Evolutionary conservation across 92 coral and sea anemone genomes (phyloP), one percentile per base, ranked within the genome.

Genomic region (Zoanthus solanderi): DNA sequence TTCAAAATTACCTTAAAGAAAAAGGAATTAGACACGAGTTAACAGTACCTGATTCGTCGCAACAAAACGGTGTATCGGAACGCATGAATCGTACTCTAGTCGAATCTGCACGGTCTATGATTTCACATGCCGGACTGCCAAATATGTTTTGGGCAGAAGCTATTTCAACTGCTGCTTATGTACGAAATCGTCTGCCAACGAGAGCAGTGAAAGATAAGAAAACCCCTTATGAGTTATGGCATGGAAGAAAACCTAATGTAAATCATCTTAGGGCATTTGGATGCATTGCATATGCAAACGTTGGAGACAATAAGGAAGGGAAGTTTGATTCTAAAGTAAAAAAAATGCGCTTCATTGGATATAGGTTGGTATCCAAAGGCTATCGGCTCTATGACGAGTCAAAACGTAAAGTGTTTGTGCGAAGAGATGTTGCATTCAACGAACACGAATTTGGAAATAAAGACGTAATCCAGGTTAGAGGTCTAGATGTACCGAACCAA

Each of bases 81-180:
- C 88, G 87, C 32, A 91, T 91, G 86, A 91, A 87, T 75, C 87
- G 90, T 31, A 88, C 87, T 54, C 83, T 86, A 76, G 74, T 83
- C 28, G 89, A 88, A 83, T 89, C 91, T 45, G 94, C 92, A 71
- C 87, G 89, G n/a, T 89, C 92, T 11, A 89, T 92, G 91, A 58
- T 92, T 45, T 79, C 87, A 17, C 92, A 92, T 76, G 90, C 91
- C 16, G 86, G 68, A 53, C 57, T 92, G 50, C 84, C 90, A 75
- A 86, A 85, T 56, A 78, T 60, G 54, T 83, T 83, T 61, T 91
- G 91, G 89, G 94, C 84, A 13, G 90, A 88, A 79, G 94, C 94
- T 31, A 54, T 91, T 79, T 76, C 85, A 66, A 75, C 83, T 73
- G 56, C 87, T 90, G 90, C 78, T 9, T 93, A 88, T 84, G 53